These are phyloP conservation scores for Tachuris rubrigastra DNA, from an alignment of 2,113 vertebrate species.

Conservation along the genomic window DNA sequence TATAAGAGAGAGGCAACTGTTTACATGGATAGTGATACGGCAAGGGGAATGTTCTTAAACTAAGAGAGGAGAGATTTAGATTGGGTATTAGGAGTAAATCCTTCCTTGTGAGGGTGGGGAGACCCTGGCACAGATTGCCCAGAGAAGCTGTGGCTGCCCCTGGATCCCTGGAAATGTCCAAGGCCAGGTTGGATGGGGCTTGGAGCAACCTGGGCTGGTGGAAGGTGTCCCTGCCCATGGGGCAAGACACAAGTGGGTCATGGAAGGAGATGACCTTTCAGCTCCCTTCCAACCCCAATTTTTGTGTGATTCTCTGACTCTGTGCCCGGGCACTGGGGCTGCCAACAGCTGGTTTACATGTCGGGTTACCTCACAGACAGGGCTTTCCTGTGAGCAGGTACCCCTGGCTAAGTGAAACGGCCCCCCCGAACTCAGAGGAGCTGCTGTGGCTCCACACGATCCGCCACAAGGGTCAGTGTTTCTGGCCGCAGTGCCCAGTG, in stretches of 20 bases:
- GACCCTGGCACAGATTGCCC: not conserved
- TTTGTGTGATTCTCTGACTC: not conserved
- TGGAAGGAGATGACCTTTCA: not conserved
- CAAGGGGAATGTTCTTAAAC: not conserved
- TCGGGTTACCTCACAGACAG: not conserved
- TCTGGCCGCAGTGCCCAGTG: not conserved
- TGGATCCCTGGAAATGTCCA: not conserved
- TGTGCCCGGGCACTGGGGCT: not conserved
- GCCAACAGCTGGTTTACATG: not conserved
- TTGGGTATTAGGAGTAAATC: not conserved
- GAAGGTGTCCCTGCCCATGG: not conserved
- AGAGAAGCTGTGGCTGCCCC: not conserved
- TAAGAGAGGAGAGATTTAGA: not conserved
- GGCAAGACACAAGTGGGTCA: not conserved
- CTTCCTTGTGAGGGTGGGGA: not conserved
- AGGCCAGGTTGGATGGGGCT: not conserved
- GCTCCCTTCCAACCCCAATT: not conserved
- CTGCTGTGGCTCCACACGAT: not conserved
- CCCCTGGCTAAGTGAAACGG: fast-evolving
- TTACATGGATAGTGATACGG: not conserved
- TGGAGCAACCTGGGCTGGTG: not conserved
- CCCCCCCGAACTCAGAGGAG: not conserved
- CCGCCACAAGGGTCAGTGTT: not conserved
- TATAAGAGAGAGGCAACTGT: not conserved
- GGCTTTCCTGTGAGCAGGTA: not conserved